phyloP scores from a whole-genome alignment of 1,140 invertebrate species.

The Brachystomella parvula region DNA sequence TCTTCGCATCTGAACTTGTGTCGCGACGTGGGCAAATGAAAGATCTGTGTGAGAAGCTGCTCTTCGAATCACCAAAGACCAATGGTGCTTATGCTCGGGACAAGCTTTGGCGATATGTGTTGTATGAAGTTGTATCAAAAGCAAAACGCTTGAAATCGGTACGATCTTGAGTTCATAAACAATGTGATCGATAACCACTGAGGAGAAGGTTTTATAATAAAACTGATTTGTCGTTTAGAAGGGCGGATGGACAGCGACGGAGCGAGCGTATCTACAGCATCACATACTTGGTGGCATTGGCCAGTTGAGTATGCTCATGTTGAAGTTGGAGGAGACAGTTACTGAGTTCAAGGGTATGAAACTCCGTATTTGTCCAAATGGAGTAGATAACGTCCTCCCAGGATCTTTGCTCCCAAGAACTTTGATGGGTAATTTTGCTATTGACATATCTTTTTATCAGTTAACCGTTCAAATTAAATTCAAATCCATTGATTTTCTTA shows the following conservation, averaged over 20 bases:
- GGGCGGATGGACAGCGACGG: constrained; percentile 9
- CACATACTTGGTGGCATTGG: constrained; percentile 27
- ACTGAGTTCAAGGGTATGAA: constrained; percentile 7
- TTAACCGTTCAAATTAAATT: background rate
- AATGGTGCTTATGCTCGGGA: constrained; percentile 21
- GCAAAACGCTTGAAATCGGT: constrained; percentile 27
- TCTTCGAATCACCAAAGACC: constrained; percentile 13
- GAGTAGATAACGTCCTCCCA: constrained; percentile 15
- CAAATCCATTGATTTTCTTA: background rate
- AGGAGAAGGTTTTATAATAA: background rate
- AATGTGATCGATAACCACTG: background rate
- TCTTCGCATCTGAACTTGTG: constrained; percentile 27
- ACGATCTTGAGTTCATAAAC: background rate
- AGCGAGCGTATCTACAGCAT: constrained; percentile 21
- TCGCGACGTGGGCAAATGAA: constrained; percentile 14
- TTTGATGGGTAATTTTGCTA: background rate
- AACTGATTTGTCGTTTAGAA: constrained; percentile 15
- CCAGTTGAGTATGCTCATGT: constrained; percentile 22
- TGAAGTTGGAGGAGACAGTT: constrained; percentile 19
- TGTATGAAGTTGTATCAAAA: constrained; percentile 26
- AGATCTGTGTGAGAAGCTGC: constrained; percentile 25
- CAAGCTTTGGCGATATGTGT: constrained; percentile 28
- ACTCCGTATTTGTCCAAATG: constrained; percentile 7
- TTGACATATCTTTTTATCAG: background rate
- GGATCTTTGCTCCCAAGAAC: background rate